phyloP scores from a whole-genome alignment of 2,888 invertebrate genomes.

The Rotaria magnacalcarata region DNA sequence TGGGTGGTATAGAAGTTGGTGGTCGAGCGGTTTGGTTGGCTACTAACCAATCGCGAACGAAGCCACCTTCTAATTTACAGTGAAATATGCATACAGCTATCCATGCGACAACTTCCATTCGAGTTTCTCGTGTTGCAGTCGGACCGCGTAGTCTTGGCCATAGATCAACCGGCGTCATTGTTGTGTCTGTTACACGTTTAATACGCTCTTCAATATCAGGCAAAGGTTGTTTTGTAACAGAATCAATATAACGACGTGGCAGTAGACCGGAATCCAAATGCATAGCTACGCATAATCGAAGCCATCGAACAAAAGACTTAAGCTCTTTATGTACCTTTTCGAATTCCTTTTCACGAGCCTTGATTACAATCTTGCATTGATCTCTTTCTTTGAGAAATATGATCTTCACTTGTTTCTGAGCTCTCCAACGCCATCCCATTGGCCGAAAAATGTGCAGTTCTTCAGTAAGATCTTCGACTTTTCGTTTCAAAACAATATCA shows the following conservation, averaged over 20 bases:
- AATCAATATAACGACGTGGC: background rate
- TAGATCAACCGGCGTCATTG: background rate
- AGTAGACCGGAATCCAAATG: background rate
- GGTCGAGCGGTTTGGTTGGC: background rate
- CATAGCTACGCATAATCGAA: no score
- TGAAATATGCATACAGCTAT: background rate
- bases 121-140: slow-evolving; percentile 6
- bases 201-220: background rate
- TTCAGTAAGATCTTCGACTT: background rate
- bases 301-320: no score
- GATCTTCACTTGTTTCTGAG: background rate
- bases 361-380: background rate
- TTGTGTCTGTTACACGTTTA: background rate
- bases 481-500: no score
- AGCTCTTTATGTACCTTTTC: no score
- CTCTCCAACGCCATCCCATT: slow-evolving; percentile 12
- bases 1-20: background rate
- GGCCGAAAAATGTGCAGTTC: background rate
- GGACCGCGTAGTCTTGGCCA: background rate
- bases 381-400: no score
- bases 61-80: slow-evolving; percentile 8
- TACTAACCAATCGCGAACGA: slow-evolving; percentile 31
- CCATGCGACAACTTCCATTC: slow-evolving; percentile 27
- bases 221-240: background rate
- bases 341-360: background rate